Evolutionary conservation across 2,797 vertebrate genomes (phyloP).

Genomic region (Phrynocephalus guinanensis): DNA sequence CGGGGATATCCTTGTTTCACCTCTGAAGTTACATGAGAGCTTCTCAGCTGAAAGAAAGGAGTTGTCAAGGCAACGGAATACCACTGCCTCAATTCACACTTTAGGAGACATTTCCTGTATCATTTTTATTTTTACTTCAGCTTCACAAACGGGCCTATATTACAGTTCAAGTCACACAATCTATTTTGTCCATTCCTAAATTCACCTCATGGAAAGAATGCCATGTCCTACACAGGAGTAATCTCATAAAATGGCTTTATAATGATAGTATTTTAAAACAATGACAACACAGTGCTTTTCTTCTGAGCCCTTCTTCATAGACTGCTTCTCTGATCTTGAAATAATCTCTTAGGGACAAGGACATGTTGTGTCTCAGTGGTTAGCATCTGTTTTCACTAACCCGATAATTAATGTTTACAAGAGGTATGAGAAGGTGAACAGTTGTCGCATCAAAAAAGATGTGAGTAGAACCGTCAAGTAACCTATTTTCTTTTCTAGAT

Average conservation of each 20-base stretch:
- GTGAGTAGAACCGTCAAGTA: neutral
- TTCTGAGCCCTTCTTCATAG: neutral
- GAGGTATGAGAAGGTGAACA: neutral
- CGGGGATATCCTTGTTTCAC: neutral
- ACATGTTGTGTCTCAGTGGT: neutral
- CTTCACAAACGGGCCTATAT: neutral
- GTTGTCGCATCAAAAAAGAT: slow-evolving; percentile 8
- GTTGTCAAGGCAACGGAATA: slow-evolving; percentile 32
- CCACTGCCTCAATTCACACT: neutral
- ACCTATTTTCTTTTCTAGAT: neutral
- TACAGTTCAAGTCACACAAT: neutral
- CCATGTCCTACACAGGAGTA: neutral
- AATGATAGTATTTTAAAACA: neutral
- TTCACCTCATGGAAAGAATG: neutral
- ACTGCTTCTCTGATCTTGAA: slow-evolving; percentile 14
- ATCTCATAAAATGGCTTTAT: neutral
- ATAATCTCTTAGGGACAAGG: slow-evolving; percentile 14
- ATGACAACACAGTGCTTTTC: neutral
- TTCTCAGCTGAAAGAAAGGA: neutral
- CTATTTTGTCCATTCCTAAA: neutral
- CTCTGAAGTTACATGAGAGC: neutral
- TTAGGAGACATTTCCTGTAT: neutral
- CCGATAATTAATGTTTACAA: slow-evolving; percentile 1
- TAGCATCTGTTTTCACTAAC: neutral
- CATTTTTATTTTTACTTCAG: neutral